Conservation (phyloP, 1,140 invertebrate species). For the Geopemphigus sp. region DNA sequence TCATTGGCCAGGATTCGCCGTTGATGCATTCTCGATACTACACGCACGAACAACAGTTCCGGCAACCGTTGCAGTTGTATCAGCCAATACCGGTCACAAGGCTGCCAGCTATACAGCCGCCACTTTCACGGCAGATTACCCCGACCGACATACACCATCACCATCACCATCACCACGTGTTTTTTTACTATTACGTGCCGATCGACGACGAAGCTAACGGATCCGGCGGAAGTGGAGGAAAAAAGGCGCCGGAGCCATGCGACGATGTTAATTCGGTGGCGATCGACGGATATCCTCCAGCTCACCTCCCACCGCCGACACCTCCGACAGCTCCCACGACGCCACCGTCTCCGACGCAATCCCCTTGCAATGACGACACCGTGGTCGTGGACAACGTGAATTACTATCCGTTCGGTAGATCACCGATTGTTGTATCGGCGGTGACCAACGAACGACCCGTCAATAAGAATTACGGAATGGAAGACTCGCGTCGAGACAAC, state of each 20-base stretch:
- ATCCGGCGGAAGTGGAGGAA: not conserved
- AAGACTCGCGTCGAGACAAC: not conserved
- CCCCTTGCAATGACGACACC: slow-evolving; percentile 4
- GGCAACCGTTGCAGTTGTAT: not conserved
- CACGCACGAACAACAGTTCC: not conserved
- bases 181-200: slow-evolving; percentile 3
- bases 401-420: slow-evolving; percentile 20
- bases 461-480: not conserved
- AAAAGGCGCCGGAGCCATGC: not conserved
- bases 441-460: not conserved
- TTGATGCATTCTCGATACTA: not conserved
- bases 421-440: not conserved
- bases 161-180: slow-evolving; percentile 13
- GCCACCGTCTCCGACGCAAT: not conserved
- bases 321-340: not conserved
- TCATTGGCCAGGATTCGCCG: not conserved
- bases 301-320: not conserved
- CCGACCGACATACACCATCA: not conserved
- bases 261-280: not conserved
- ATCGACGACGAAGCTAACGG: not conserved
- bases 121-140: not conserved
- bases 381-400: slow-evolving; percentile 28
- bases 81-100: not conserved
- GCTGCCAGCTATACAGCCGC: not conserved
- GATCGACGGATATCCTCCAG: not conserved